Conservation (phyloP, 37 sponge, comb jelly and placozoan species). For the Spongilla lacustris region DNA sequence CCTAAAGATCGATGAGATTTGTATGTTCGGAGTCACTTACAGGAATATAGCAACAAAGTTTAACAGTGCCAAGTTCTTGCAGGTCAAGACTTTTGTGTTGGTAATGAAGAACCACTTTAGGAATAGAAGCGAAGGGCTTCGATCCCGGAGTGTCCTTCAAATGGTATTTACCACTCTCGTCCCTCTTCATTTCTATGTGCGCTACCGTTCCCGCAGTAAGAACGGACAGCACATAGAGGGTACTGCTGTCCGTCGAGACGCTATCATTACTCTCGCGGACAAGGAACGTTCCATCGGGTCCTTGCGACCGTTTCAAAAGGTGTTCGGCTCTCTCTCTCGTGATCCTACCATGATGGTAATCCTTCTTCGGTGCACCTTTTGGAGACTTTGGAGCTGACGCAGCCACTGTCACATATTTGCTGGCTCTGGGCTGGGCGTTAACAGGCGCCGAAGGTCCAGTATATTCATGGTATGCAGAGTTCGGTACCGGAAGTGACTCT, state of each 20-base stretch:
- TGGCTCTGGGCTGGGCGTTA: neutral
- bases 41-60: neutral
- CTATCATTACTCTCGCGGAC: slow-evolving; percentile 35
- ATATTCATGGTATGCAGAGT: neutral
- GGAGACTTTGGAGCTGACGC: neutral
- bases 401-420: neutral
- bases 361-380: neutral
- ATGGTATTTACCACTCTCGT: neutral
- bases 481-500: neutral
- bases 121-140: neutral
- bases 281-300: slow-evolving; percentile 42
- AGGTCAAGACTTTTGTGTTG: neutral
- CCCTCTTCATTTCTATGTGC: neutral
- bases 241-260: neutral
- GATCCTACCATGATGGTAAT: neutral
- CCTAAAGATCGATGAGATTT: neutral
- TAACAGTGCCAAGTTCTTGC: neutral
- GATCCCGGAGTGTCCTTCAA: neutral
- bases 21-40: neutral
- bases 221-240: neutral
- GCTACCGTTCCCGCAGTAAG: neutral
- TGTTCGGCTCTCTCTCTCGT: neutral
- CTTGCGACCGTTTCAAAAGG: neutral
- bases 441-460: neutral
- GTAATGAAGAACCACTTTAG: neutral